phyloP scores from a whole-genome alignment of 2,797 vertebrate species.

The Eulemur mongoz region DNA sequence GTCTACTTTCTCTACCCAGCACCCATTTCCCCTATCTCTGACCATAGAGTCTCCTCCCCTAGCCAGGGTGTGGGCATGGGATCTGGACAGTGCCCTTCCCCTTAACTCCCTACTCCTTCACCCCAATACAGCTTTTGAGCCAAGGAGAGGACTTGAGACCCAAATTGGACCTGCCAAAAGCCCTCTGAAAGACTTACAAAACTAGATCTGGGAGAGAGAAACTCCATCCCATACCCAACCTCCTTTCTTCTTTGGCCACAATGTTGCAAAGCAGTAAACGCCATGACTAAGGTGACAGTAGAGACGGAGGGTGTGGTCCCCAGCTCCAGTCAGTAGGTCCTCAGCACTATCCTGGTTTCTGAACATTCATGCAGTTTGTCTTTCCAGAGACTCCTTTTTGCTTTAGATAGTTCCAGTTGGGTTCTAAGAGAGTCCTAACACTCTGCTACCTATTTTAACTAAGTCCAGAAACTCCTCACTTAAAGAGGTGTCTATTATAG shows the following conservation, averaged over 20 bases:
- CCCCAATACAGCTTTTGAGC: not conserved
- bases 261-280: not conserved
- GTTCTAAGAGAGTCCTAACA: not conserved
- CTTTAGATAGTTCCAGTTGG: not conserved
- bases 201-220: not conserved
- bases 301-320: not conserved
- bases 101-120: not conserved
- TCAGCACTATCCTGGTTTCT: not conserved
- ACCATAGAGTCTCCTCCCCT: not conserved
- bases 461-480: not conserved
- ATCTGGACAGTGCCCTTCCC: not conserved
- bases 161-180: not conserved
- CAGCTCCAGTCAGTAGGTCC: not conserved
- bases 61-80: not conserved
- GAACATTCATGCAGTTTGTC: not conserved
- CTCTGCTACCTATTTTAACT: not conserved
- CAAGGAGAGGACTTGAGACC: not conserved
- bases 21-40: not conserved
- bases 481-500: not conserved
- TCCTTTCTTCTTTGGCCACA: not conserved
- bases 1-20: not conserved
- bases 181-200: not conserved
- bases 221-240: not conserved
- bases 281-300: not conserved
- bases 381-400: not conserved